Conservation (phyloP, 2,113 vertebrate genomes). For the Dasypus novemcinctus region DNA sequence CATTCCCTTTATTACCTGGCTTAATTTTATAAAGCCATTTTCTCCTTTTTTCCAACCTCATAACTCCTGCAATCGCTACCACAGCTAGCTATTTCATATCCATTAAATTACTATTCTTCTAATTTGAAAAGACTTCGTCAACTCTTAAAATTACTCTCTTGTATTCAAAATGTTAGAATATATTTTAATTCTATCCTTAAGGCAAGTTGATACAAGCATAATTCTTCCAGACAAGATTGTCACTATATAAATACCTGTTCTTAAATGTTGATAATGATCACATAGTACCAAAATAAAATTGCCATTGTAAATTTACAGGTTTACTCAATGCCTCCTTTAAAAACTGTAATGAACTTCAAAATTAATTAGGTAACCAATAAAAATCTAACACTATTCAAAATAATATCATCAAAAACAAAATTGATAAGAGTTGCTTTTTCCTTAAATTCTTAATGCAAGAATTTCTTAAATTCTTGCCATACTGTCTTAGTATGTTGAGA, state of each 20-base stretch:
- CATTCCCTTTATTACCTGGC: not conserved
- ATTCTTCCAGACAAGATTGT: not conserved
- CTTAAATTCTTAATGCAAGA: not conserved
- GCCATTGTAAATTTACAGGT: slow-evolving; percentile 7
- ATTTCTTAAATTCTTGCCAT: not conserved
- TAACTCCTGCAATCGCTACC: not conserved
- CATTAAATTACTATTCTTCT: not conserved
- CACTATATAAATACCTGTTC: not conserved
- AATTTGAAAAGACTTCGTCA: not conserved
- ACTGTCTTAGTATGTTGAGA: not conserved
- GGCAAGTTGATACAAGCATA: not conserved
- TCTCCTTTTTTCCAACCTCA: not conserved
- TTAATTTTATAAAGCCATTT: slow-evolving; percentile 36
- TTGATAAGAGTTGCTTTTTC: not conserved
- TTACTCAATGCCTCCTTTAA: not conserved
- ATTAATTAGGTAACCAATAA: not conserved
- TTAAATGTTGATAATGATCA: not conserved
- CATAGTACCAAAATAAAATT: slow-evolving; percentile 9
- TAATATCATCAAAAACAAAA: slow-evolving; percentile 27
- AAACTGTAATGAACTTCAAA: slow-evolving; percentile 34
- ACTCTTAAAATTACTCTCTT: not conserved
- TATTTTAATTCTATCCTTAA: not conserved
- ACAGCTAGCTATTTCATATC: not conserved
- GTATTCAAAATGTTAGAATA: not conserved
- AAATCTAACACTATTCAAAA: slow-evolving; percentile 15